phyloP scores from a whole-genome alignment of 2,888 invertebrate species.

The Microctonus aethiopoides region DNA sequence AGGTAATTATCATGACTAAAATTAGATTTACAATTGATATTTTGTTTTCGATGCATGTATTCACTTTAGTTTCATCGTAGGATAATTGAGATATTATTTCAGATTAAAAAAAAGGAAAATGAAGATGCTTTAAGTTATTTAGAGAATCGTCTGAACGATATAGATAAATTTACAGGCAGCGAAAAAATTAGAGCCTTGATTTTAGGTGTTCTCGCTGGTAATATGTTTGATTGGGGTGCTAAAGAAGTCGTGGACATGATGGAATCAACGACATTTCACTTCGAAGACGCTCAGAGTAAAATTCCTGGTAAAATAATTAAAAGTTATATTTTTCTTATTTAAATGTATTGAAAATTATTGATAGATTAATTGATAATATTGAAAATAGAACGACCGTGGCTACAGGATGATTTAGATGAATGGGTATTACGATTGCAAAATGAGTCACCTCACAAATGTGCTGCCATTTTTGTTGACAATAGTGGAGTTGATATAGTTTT shows the following conservation, averaged over 20 bases:
- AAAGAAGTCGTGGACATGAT: slow-evolving; percentile 88
- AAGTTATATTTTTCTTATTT: not conserved
- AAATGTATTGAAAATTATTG: slow-evolving; percentile 12
- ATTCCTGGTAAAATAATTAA: slow-evolving; percentile 75
- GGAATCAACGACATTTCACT: slow-evolving; percentile 81
- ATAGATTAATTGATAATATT: slow-evolving; percentile 15
- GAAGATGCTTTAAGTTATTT: slow-evolving; percentile 80
- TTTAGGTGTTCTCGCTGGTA: slow-evolving; percentile 78
- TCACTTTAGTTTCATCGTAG: slow-evolving; percentile 15
- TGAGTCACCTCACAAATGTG: slow-evolving; percentile 83
- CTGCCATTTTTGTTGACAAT: slow-evolving; percentile 95
- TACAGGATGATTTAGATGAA: slow-evolving; percentile 85
- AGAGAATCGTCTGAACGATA: slow-evolving; percentile 73
- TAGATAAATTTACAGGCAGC: slow-evolving; percentile 75
- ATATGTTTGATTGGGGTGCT: slow-evolving; percentile 99
- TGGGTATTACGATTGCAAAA: slow-evolving; percentile 80
- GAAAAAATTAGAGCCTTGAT: slow-evolving; percentile 67
- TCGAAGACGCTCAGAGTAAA: slow-evolving; percentile 83
- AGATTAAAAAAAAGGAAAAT: slow-evolving; percentile 87
- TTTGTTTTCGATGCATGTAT: no score
- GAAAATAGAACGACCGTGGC: slow-evolving; percentile 82
- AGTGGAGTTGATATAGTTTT: slow-evolving; percentile 94
- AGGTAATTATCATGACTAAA: slow-evolving; percentile 64
- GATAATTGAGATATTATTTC: slow-evolving; percentile 63
- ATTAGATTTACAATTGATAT: no score